A percentile compares a stretch with the other conserved stretches of the same genome.
Conservation (phyloP, 2,113 vertebrate species). For the Bubo blakistoni region DNA sequence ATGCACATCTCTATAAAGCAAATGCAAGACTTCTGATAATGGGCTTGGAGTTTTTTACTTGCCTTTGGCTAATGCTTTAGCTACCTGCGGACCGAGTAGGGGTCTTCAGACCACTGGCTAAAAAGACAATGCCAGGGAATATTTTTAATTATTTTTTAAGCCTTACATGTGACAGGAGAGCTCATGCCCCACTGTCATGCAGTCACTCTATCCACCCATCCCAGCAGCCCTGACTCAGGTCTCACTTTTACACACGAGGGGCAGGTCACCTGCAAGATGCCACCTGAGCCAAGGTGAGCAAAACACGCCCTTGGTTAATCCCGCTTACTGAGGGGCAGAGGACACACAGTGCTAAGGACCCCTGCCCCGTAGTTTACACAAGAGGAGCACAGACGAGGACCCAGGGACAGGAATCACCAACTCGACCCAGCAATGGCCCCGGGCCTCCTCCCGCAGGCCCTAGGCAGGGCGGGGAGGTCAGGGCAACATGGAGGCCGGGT, state of each 20-base stretch:
- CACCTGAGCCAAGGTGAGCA: background rate
- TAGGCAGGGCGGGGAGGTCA: background rate
- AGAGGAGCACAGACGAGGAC: accelerated
- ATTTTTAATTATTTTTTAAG: background rate
- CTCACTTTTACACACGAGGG: background rate
- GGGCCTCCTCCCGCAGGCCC: background rate
- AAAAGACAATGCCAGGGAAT: background rate
- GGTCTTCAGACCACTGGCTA: background rate
- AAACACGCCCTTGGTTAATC: background rate
- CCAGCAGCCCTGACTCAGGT: background rate
- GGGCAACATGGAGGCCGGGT: background rate
- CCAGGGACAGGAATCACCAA: background rate
- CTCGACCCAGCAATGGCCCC: too few species aligned
- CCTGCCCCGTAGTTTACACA: accelerated
- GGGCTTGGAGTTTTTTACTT: background rate
- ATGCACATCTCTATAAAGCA: background rate
- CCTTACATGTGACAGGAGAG: background rate
- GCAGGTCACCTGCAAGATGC: background rate
- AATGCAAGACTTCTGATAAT: background rate
- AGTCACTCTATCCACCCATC: too few species aligned
- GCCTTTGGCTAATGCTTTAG: background rate
- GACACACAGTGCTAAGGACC: accelerated
- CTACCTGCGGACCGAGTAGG: background rate
- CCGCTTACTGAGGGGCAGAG: accelerated
- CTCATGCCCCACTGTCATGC: accelerated